Evolutionary conservation across 1,140 invertebrate species (phyloP).

Genomic region (Yoshiicerus persimilis): DNA sequence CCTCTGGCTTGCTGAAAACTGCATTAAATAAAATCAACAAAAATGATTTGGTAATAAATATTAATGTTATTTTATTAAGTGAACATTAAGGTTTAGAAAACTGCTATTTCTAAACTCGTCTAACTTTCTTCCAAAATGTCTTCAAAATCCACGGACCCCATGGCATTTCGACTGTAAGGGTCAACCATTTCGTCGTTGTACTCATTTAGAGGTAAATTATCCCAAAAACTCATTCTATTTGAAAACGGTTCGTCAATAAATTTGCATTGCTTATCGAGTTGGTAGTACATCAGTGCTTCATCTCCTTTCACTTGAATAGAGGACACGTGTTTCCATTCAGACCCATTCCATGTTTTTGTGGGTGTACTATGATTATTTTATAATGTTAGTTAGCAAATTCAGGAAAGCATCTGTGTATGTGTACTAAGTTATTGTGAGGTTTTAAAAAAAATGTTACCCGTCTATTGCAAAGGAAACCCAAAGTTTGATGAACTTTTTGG

Average conservation of each 20-base stretch:
- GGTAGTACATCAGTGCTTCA: slow-evolving; percentile 35
- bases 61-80: neutral
- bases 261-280: slow-evolving; percentile 20
- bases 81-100: neutral
- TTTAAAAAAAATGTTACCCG: slow-evolving; percentile 8
- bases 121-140: neutral
- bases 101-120: neutral
- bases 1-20: too few relatives aligned
- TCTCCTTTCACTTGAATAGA: slow-evolving; percentile 41
- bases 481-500: slow-evolving; percentile 37
- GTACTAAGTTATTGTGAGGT: neutral
- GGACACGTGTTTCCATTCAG: slow-evolving; percentile 22
- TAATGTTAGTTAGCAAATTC: too few relatives aligned
- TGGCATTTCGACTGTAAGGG: neutral
- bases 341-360: neutral
- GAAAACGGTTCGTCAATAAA: slow-evolving; percentile 41
- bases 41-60: neutral
- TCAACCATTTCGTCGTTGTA: slow-evolving; percentile 33
- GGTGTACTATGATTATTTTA: neutral
- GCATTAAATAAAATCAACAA: too few relatives aligned
- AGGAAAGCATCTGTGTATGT: neutral
- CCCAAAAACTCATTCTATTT: slow-evolving; percentile 43
- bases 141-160: neutral
- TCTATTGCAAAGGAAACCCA: slow-evolving; percentile 45
- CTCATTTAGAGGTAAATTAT: slow-evolving; percentile 46